A percentile compares a stretch with the other conserved stretches of the same genome.
Evolutionary conservation across 2,888 invertebrate genomes (phyloP).

Genomic region (Elysia crispata): DNA sequence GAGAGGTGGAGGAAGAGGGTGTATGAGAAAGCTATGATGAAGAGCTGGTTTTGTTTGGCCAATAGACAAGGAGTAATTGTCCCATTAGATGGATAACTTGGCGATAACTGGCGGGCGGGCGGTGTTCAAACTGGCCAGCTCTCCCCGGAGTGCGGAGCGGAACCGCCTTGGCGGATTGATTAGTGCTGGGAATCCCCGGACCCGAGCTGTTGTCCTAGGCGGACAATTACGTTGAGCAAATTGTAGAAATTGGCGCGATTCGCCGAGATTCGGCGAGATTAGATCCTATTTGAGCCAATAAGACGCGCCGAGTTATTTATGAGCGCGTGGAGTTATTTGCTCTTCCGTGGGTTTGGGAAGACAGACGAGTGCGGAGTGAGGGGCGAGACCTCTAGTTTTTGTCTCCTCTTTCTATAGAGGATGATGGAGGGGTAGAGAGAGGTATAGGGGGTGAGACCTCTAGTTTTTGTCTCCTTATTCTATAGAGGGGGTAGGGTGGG

Average conservation of each 20-base stretch:
- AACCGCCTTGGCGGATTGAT: slow-evolving; percentile 44
- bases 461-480: too few species aligned
- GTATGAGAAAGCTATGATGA: too few species aligned
- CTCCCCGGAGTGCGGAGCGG: slow-evolving; percentile 19
- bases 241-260: slow-evolving; percentile 54
- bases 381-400: not conserved
- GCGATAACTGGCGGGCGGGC: slow-evolving; percentile 50
- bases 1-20: too few species aligned
- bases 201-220: slow-evolving; percentile 46
- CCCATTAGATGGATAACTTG: slow-evolving; percentile 60
- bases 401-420: too few species aligned
- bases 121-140: too few species aligned
- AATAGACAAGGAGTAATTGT: slow-evolving; percentile 57
- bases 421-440: slow-evolving; percentile 11
- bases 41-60: slow-evolving; percentile 42
- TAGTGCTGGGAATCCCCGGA: slow-evolving; percentile 49
- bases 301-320: slow-evolving; percentile 53
- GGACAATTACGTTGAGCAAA: slow-evolving; percentile 56
- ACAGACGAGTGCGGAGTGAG: not conserved
- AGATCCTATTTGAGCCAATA: slow-evolving; percentile 53
- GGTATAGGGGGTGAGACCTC: not conserved
- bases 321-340: slow-evolving; percentile 38
- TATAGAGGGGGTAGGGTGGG: too few species aligned
- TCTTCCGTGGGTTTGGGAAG: slow-evolving; percentile 36
- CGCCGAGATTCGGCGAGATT: slow-evolving; percentile 54